Evolutionary conservation across 2,888 invertebrate species (phyloP).

Genomic region (Oxytorus armatus): DNA sequence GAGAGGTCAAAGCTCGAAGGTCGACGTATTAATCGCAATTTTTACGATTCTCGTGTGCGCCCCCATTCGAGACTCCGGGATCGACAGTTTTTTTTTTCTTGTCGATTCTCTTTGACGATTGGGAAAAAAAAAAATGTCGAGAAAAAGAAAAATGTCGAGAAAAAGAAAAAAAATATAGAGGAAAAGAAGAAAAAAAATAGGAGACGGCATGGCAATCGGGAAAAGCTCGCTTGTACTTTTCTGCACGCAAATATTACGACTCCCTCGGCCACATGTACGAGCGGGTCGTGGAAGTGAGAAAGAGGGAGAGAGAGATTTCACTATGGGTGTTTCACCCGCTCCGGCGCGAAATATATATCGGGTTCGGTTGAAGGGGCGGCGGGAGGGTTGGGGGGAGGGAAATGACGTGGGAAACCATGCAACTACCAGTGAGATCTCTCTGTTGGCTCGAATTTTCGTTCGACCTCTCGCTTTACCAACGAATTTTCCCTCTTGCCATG

Average conservation of each 20-base stretch:
- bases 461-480: too few species aligned
- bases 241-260: slow-evolving; percentile 18
- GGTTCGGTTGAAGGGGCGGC: too few species aligned
- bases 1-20: too few species aligned
- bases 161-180: background rate
- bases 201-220: background rate
- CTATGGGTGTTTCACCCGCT: background rate
- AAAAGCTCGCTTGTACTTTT: slow-evolving; percentile 14
- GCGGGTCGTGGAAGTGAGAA: slow-evolving; percentile 4
- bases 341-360: too few species aligned
- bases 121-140: background rate
- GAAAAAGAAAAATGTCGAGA: background rate
- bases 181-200: background rate
- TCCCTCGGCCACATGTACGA: slow-evolving; percentile 13
- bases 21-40: too few species aligned
- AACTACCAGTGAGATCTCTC: too few species aligned
- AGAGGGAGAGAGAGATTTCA: background rate
- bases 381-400: background rate
- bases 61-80: background rate
- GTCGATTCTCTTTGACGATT: slow-evolving; percentile 33
- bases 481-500: background rate
- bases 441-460: too few species aligned
- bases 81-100: slow-evolving; percentile 27
- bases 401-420: too few species aligned
- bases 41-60: too few species aligned